Conservation (phyloP, 2,888 invertebrate species). For the Lasiommata megera region DNA sequence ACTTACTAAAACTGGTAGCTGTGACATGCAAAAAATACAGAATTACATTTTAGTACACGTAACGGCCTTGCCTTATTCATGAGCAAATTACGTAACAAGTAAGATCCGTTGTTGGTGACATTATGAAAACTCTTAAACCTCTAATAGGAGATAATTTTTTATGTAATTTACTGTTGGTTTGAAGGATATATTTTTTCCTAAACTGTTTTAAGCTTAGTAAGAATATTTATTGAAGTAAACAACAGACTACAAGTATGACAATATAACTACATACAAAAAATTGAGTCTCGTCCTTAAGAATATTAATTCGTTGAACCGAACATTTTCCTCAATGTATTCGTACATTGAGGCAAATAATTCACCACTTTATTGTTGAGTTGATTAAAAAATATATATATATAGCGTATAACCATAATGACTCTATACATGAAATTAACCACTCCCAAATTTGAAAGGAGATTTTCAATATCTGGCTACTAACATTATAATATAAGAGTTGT, state of each 20-base stretch:
- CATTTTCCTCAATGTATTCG: not conserved
- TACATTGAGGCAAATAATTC: too few relatives aligned
- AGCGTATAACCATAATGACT: too few relatives aligned
- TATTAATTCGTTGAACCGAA: not conserved
- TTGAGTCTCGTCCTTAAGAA: not conserved
- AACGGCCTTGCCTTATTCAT: not conserved
- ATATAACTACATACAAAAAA: not conserved
- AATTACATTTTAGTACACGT: not conserved
- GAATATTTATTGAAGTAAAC: not conserved
- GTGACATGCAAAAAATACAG: constrained; percentile 10
- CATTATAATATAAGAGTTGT: too few relatives aligned
- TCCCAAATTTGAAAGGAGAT: too few relatives aligned
- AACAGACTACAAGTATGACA: not conserved
- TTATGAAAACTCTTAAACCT: not conserved
- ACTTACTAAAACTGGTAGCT: constrained; percentile 23
- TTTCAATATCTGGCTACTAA: too few relatives aligned
- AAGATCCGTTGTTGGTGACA: not conserved
- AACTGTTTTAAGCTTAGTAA: not conserved
- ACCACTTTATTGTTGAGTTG: too few relatives aligned
- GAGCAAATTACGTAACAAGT: not conserved
- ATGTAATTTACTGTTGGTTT: not conserved
- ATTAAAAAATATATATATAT: too few relatives aligned
- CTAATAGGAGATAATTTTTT: not conserved
- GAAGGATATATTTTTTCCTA: not conserved
- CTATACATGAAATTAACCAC: too few relatives aligned